Evolutionary conservation across 2,888 invertebrate species (phyloP), one percentile per base, ranked within the genome.

Genomic region (Mythimna lalbum): DNA sequence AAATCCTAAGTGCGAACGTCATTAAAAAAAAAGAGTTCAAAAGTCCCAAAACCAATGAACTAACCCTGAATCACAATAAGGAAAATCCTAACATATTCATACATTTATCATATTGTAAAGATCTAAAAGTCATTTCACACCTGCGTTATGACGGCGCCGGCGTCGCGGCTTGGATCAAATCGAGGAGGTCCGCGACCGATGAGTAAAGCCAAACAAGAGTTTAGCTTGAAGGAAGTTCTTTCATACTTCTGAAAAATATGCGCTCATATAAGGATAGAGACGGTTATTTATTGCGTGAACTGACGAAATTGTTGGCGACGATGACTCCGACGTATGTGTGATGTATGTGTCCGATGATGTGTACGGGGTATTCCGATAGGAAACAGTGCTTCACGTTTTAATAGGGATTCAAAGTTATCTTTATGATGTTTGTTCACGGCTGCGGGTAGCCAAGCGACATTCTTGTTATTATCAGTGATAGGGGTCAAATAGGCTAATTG

Each of bases 121-220:
- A 78, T 78, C 63, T 61, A 52, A 77, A 70, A 71, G 78, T 71
- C 78, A 73, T 49, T 78, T 78, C 56, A 52, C 82, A 79, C 79
- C 82, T 82, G 73, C 27, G 19, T 27, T 14, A 33, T 78, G 78
- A 78, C 82, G 81, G 61, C 36, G 23, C 27, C 27, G 27, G 27
- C 27, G 27, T 17, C 5, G 55, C 59, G 73, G 73, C 62, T n/a
- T 31, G 27, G 33, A 47, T 47, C 27, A 53, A 47, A 43, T 14
- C 19, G 33, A 60, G 47, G n/a, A 9, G n/a, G 31, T 31, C 52
- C 9, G 53, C 7, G 14, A 19, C 19, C 56, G 63, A 52, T 79
- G 74, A 80, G 57, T 69, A 69, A 79, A 65, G 21, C 23, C 49
- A 82, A 68, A 79, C 65, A 73, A 63, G 7, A 50, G 12, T 21